Base-by-base conservation (phyloP, 2,888 invertebrate genomes). In the Zaprionus obscuricornis region DNA sequence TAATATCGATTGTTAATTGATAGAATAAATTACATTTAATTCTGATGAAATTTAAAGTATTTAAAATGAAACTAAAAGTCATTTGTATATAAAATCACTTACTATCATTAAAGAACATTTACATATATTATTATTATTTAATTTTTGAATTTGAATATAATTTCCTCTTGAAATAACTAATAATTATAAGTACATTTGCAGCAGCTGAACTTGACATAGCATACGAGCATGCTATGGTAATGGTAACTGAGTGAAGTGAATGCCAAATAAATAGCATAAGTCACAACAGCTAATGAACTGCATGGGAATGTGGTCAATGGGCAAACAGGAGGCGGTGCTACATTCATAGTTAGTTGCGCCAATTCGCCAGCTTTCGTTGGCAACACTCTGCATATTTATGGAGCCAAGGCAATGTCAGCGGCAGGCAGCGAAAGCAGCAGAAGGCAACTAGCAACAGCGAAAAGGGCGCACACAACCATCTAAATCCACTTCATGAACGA, bases 401-500 rank as follows among this genome's bases (percentile, higher is more conserved):
- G 68, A 49, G n/a, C 43, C 43, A 29, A 65, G 51, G 55, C 45
- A 66, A 54, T 73, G 74, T 77, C 70, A 70, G 52, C 67, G 40
- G 29, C 67, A 72, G 66, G 39, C 29, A 45, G 14, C 6, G 2
- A 16, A n/a, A 31, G 24, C 10, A 50, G 26, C 24, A 29, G 29
- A 18, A 49, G 67, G 64, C 46, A 26, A 26, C 36, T 11, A 3
- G 33, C 26, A 50, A 50, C 68, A 56, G 67, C 56, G 55, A 59
- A 59, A 59, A 39, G 52, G 54, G 52, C 50, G 62, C 63, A 50
- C 47, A 66, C 36, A 43, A 58, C 51, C 57, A 39, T 13, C 46
- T 56, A 60, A 81, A 83, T 84, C 84, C 78, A 83, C 72, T 83
- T 77, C 75, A 81, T 78, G 78, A 70, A 69, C 77, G 85, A 77